Conservation (phyloP, 2,113 vertebrate genomes). For the Natator depressus region DNA sequence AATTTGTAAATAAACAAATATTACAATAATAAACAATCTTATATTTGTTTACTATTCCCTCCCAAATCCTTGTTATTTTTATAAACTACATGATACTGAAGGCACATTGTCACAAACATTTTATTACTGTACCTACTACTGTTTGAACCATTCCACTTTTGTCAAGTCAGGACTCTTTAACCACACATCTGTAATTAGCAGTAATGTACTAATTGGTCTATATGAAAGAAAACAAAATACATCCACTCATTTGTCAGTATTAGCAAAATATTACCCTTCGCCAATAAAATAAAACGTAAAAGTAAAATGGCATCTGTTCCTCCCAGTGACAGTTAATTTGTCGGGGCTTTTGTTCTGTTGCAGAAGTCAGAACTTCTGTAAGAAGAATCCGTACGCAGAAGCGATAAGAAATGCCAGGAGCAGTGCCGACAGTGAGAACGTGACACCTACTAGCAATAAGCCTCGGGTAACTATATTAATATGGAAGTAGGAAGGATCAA, state of each 20-base stretch:
- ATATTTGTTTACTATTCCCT: neutral
- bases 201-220: neutral
- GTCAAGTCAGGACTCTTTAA: neutral
- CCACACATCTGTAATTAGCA: neutral
- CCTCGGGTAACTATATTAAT: slow-evolving; percentile 82
- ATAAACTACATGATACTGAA: neutral
- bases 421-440: slow-evolving; percentile 60
- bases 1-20: neutral
- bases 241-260: neutral
- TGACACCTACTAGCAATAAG: slow-evolving; percentile 63
- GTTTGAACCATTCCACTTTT: neutral
- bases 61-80: neutral
- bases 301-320: slow-evolving; percentile 1
- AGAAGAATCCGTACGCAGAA: slow-evolving; percentile 76
- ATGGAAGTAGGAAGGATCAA: slow-evolving; percentile 67
- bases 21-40: neutral
- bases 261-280: neutral
- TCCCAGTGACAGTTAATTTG: slow-evolving; percentile 10
- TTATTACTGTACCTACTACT: neutral
- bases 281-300: neutral
- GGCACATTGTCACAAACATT: neutral
- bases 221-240: neutral
- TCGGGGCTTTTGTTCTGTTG: slow-evolving; percentile 64
- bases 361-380: slow-evolving; percentile 72
- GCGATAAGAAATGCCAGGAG: slow-evolving; percentile 73